Percentiles rank a stretch among this genome's conserved stretches.
phyloP scores from a whole-genome alignment of 2,113 vertebrate genomes.

The Elanoides forficatus region DNA sequence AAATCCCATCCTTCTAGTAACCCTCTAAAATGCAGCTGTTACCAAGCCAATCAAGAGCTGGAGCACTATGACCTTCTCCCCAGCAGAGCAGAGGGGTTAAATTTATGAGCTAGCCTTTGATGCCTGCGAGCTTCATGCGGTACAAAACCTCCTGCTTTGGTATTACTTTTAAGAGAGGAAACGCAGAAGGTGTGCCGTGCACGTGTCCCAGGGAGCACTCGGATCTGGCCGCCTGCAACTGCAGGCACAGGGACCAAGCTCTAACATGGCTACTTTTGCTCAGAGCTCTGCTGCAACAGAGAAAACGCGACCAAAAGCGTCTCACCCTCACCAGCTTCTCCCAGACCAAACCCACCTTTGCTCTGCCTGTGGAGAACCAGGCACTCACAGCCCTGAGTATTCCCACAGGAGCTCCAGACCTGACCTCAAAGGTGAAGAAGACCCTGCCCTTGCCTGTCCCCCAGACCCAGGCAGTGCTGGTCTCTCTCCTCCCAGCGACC shows the following conservation, averaged over 20 bases:
- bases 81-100: not conserved
- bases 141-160: constrained; percentile 23
- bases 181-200: not conserved
- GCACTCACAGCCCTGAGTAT: not conserved
- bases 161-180: not conserved
- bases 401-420: not conserved
- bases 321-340: not conserved
- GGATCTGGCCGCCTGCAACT: not conserved
- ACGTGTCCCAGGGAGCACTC: not conserved
- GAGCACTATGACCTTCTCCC: not conserved
- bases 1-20: not conserved
- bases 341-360: not conserved
- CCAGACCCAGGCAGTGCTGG: not conserved
- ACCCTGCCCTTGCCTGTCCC: not conserved
- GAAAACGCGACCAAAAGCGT: not conserved
- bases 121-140: not conserved
- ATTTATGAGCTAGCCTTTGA: constrained; percentile 9
- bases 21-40: not conserved
- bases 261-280: not conserved
- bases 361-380: not conserved
- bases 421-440: not conserved
- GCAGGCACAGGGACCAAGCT: not conserved
- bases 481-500: not conserved
- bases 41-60: not conserved
- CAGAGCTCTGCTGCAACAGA: not conserved